phyloP scores from a whole-genome alignment of 2,888 invertebrate species.

The Mactromeris polynyma region DNA sequence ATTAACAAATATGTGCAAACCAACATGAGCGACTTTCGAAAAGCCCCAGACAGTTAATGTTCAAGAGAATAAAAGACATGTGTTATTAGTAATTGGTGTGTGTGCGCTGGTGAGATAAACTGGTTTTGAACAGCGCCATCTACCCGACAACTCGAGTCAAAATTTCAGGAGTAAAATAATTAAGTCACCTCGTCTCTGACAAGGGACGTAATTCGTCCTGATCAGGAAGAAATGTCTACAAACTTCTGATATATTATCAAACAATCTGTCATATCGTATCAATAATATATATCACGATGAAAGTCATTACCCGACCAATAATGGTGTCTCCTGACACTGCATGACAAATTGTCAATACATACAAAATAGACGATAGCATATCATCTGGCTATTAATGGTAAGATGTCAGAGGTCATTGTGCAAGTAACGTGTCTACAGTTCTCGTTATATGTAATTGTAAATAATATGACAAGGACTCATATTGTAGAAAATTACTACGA shows the following conservation, averaged over 20 bases:
- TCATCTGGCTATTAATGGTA: not conserved
- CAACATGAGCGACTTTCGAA: no score
- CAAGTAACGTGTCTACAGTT: not conserved
- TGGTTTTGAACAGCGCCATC: no score
- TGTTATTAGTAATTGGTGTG: no score
- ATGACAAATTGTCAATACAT: not conserved
- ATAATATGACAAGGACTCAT: no score
- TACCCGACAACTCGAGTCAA: no score
- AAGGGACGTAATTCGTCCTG: not conserved
- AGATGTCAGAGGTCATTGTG: not conserved
- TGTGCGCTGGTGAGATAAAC: no score
- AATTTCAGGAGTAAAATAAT: no score
- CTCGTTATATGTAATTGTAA: not conserved
- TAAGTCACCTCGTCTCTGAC: not conserved
- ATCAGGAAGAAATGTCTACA: not conserved
- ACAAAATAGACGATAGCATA: not conserved
- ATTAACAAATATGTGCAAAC: no score
- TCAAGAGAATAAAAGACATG: no score
- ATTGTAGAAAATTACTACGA: no score
- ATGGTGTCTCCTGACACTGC: not conserved
- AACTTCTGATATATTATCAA: not conserved
- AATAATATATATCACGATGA: not conserved
- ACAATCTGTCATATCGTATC: slow-evolving; percentile 6
- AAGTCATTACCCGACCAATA: not conserved
- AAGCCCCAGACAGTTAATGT: no score